phyloP scores from a whole-genome alignment of 2,113 vertebrate genomes.

The Periophthalmodon schlosseri region DNA sequence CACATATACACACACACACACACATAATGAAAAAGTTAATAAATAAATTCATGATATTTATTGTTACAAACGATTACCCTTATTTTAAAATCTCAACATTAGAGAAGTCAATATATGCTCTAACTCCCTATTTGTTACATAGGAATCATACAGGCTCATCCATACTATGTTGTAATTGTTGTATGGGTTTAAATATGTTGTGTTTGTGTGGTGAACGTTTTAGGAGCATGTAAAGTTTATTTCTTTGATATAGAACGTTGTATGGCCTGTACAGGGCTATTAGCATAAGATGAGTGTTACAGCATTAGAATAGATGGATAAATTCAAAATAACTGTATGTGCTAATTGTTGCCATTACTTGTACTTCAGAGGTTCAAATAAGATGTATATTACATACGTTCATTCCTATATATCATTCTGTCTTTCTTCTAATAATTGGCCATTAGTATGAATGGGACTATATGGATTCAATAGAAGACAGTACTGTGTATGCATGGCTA shows the following conservation, averaged over 20 bases:
- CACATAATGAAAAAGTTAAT: no score
- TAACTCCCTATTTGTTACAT: neutral
- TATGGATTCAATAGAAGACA: conserved; percentile 7
- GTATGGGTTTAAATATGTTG: neutral
- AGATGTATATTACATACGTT: neutral
- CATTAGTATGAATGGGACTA: neutral
- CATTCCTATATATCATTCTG: neutral
- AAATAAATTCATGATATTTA: neutral
- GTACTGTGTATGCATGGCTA: neutral
- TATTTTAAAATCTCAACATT: neutral
- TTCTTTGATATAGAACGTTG: neutral
- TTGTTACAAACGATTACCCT: neutral
- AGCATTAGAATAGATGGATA: neutral
- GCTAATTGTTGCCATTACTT: neutral
- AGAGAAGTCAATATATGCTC: neutral
- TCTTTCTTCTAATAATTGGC: neutral
- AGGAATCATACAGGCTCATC: neutral
- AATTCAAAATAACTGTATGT: neutral
- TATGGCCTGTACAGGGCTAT: neutral
- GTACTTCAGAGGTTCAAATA: neutral
- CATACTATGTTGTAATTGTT: neutral
- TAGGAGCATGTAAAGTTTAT: neutral
- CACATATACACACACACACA: neutral
- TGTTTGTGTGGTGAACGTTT: neutral
- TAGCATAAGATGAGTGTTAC: neutral